A percentile compares a stretch with the other conserved stretches of the same genome.
Conservation (phyloP, 2,797 vertebrate species). For the Triplophysa yarkandensis region DNA sequence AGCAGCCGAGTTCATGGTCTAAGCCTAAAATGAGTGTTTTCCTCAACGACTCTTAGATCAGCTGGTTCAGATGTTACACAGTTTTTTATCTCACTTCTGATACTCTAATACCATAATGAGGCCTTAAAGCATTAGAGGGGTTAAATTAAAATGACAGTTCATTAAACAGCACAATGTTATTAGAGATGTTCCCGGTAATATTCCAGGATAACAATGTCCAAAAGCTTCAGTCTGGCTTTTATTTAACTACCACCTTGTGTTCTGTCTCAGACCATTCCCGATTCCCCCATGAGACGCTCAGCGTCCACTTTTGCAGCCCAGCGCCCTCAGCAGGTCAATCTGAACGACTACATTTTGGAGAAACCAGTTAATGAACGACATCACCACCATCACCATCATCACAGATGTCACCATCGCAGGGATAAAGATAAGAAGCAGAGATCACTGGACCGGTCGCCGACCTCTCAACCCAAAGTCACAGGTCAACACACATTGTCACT, state of each 20-base stretch:
- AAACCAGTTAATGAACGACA: conserved; percentile 77
- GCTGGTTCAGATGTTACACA: conserved; percentile 37
- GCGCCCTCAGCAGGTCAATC: conserved; percentile 77
- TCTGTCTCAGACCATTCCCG: conserved; percentile 79
- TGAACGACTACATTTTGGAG: conserved; percentile 79
- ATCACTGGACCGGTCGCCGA: conserved; percentile 83
- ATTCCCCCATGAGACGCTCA: conserved; percentile 89
- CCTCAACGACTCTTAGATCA: conserved; percentile 29
- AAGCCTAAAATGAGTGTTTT: conserved; percentile 36
- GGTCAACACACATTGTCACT: conserved; percentile 68
- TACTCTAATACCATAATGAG: conserved; percentile 27
- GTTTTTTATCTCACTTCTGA: conserved; percentile 4
- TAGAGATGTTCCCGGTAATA: conserved; percentile 16
- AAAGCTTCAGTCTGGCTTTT: conserved; percentile 16
- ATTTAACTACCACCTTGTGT: conserved; percentile 9
- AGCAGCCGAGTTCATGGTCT: conserved; percentile 27
- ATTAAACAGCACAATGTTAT: conserved; percentile 12
- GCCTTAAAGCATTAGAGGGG: conserved; percentile 1
- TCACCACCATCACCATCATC: conserved; percentile 83
- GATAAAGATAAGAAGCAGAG: conserved; percentile 89
- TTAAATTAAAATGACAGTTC: conserved; percentile 19
- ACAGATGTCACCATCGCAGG: conserved; percentile 87
- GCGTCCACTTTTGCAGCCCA: conserved; percentile 85
- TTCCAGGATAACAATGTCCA: conserved; percentile 7
- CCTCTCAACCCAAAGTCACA: conserved; percentile 69